A percentile compares a stretch with the other conserved stretches of the same genome.
phyloP scores from a whole-genome alignment of 2,888 invertebrate genomes.

The Ariolimax columbianus region DNA sequence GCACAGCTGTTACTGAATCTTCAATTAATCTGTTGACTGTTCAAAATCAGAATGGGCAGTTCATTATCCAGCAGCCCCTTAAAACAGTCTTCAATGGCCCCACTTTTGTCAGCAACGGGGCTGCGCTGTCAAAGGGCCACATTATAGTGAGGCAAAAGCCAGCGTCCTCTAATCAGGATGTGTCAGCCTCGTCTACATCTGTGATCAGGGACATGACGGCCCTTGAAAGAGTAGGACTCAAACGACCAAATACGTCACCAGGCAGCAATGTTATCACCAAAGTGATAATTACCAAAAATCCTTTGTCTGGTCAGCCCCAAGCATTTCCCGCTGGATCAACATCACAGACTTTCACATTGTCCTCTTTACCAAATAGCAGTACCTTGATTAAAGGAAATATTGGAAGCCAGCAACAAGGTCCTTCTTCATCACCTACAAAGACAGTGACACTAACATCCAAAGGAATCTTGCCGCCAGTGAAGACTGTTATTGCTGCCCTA shows the following conservation, averaged over 20 bases:
- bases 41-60: conserved; percentile 47
- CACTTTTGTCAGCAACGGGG: conserved; percentile 30
- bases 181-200: conserved; percentile 12
- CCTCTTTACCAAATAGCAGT: conserved; percentile 53
- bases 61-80: conserved; percentile 47
- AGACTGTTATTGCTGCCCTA: conserved; percentile 66
- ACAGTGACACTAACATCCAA: conserved; percentile 85
- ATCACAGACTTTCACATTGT: conserved; percentile 46
- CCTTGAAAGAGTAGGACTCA: conserved; percentile 55
- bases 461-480: conserved; percentile 71
- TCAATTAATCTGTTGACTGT: conserved; percentile 39
- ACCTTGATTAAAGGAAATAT: conserved; percentile 36
- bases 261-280: conserved; percentile 72
- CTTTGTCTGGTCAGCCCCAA: conserved; percentile 72
- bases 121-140: conserved; percentile 43
- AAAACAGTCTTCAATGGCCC: conserved; percentile 44
- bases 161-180: conserved; percentile 18
- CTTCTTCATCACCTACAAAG: conserved; percentile 79
- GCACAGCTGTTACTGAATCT: conserved; percentile 14
- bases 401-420: conserved; percentile 16
- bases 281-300: conserved; percentile 77
- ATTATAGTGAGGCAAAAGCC: conserved; percentile 51
- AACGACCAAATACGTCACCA: conserved; percentile 56
- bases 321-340: conserved; percentile 60
- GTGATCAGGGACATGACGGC: conserved; percentile 45